Percentiles rank a stretch among this genome's conserved stretches.
Conservation (phyloP, 2,888 invertebrate species). For the Leucophora obtusa region DNA sequence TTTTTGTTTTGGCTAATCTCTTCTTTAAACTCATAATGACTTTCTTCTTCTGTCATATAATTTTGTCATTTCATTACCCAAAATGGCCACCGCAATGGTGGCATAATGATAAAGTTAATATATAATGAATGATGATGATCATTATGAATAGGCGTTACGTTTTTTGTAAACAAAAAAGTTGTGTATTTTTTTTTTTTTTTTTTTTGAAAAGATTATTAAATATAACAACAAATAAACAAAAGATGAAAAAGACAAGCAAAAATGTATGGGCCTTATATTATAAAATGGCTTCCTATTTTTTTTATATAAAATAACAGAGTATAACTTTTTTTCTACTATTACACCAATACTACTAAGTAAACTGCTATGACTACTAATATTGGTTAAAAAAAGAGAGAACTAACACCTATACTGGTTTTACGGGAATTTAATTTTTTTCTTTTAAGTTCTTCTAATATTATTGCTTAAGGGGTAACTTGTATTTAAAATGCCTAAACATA, state of each 20-base stretch:
- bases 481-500: no score
- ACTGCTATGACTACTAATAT: background rate
- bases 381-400: background rate
- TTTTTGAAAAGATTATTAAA: conserved; percentile 30
- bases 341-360: background rate
- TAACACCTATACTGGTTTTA: background rate
- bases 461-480: no score
- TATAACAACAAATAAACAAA: conserved; percentile 35
- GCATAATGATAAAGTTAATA: conserved; percentile 39
- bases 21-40: background rate
- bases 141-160: conserved; percentile 61
- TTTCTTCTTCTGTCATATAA: background rate
- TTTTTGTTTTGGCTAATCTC: conserved; percentile 2
- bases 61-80: conserved; percentile 49
- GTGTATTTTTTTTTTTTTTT: conserved; percentile 8
- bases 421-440: background rate
- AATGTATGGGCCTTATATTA: conserved; percentile 43
- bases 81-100: conserved; percentile 59
- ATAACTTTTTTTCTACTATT: background rate
- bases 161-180: conserved; percentile 10
- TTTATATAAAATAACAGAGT: conserved; percentile 6
- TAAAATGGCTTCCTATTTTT: conserved; percentile 60
- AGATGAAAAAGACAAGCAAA: conserved; percentile 31
- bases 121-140: conserved; percentile 50
- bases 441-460: no score